Percentiles rank a stretch among this genome's conserved stretches.
Evolutionary conservation across 2,797 vertebrate genomes (phyloP).

Genomic region (Catharus ustulatus): DNA sequence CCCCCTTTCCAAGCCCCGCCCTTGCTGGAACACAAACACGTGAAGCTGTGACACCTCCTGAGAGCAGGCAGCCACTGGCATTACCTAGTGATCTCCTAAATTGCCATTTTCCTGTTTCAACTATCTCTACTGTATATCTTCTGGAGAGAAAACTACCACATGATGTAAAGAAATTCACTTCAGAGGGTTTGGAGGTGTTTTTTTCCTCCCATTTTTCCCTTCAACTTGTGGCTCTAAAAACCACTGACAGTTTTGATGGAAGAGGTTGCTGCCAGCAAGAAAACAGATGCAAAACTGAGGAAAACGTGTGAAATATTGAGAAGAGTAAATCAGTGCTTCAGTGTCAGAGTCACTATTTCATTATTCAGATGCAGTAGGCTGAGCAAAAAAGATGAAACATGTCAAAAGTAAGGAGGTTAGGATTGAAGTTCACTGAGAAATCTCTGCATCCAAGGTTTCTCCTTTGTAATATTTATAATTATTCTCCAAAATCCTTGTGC

Average conservation of each 20-base stretch:
- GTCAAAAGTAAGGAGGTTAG: slow-evolving; percentile 29
- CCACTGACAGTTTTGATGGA: slow-evolving; percentile 60
- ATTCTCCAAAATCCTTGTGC: slow-evolving; percentile 2
- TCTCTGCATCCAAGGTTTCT: not conserved
- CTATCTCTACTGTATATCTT: not conserved
- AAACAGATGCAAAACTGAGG: slow-evolving; percentile 68
- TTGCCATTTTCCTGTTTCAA: slow-evolving; percentile 12
- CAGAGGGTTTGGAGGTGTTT: not conserved
- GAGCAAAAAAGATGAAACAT: slow-evolving; percentile 57
- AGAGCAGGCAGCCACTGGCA: not conserved
- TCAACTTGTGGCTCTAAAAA: slow-evolving; percentile 21
- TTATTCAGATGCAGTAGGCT: slow-evolving; percentile 64
- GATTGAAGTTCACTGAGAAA: slow-evolving; percentile 33
- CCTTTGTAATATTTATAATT: slow-evolving; percentile 45
- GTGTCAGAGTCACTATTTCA: slow-evolving; percentile 53
- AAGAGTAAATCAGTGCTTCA: slow-evolving; percentile 51
- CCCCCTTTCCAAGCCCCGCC: not conserved
- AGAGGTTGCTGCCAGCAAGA: slow-evolving; percentile 52
- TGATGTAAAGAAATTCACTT: slow-evolving; percentile 42
- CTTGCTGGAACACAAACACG: not conserved
- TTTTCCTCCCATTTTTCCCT: not conserved
- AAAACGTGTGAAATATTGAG: slow-evolving; percentile 55
- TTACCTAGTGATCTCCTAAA: slow-evolving; percentile 24
- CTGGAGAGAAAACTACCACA: slow-evolving; percentile 18
- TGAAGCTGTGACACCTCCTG: not conserved